These are phyloP conservation scores for Drosophila parvula DNA, from an alignment of 1,140 invertebrate species.

Conservation along the genomic window DNA sequence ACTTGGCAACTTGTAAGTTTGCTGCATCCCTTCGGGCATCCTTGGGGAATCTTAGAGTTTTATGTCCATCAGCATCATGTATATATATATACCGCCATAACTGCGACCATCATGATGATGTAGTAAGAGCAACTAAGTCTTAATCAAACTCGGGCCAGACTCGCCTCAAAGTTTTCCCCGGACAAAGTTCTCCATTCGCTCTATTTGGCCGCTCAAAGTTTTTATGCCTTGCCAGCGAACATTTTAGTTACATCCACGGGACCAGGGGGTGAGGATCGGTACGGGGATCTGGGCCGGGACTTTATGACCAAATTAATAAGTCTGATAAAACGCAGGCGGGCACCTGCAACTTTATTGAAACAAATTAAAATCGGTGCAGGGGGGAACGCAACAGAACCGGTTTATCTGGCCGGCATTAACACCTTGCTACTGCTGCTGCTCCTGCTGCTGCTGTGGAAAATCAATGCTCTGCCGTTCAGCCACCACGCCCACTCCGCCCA, in stretches of 20 bases:
- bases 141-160: constrained; percentile 46
- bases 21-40: not conserved
- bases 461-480: constrained; percentile 10
- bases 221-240: constrained; percentile 40
- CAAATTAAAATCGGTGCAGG: constrained; percentile 48
- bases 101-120: constrained; percentile 11
- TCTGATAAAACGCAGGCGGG: constrained; percentile 49
- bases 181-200: constrained; percentile 1
- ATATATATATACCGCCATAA: constrained; percentile 1
- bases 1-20: not conserved
- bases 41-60: constrained; percentile 3
- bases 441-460: constrained; percentile 11
- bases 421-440: constrained; percentile 14
- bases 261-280: no score
- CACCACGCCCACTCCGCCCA: constrained; percentile 1
- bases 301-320: constrained; percentile 59
- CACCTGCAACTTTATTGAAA: constrained; percentile 28
- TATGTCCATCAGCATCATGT: constrained; percentile 20
- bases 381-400: not conserved
- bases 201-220: constrained; percentile 45
- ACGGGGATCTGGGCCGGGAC: no score
- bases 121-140: constrained; percentile 36
- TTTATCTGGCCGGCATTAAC: not conserved
- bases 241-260: constrained; percentile 33
- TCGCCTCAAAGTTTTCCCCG: constrained; percentile 26